These are phyloP conservation scores for Eulithis testata DNA, from an alignment of 2,888 invertebrate genomes.

Conservation along the genomic window DNA sequence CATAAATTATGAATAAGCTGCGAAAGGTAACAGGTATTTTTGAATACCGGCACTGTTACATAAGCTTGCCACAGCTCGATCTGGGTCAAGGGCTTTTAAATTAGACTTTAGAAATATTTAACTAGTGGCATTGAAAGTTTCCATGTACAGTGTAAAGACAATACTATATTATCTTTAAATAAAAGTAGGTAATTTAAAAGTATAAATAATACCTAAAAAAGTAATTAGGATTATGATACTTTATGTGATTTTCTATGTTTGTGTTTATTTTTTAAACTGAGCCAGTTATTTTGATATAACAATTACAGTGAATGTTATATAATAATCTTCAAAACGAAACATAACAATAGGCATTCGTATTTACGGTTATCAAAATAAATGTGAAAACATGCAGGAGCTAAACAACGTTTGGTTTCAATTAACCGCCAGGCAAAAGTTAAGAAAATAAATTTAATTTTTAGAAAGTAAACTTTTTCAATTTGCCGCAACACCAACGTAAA, in stretches of 20 bases:
- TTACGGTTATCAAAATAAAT: background rate
- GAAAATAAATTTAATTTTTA: constrained; percentile 31
- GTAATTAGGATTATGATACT: no score
- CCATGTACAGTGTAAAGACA: background rate
- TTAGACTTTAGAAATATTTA: constrained; percentile 36
- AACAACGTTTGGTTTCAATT: constrained; percentile 31
- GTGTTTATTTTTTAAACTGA: no score
- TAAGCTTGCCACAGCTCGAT: constrained; percentile 29
- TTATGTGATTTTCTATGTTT: no score
- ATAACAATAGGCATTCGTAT: no score
- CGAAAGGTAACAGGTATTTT: constrained; percentile 40
- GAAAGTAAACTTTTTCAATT: constrained; percentile 44
- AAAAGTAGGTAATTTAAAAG: no score
- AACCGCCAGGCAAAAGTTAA: constrained; percentile 23
- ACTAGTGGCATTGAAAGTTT: constrained; percentile 39
- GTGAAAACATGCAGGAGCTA: constrained; percentile 11
- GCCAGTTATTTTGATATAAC: no score
- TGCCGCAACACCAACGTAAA: constrained; percentile 37
- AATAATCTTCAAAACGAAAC: no score
- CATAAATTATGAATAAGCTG: constrained; percentile 41
- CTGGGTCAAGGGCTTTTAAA: constrained; percentile 43
- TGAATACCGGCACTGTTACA: constrained; percentile 38
- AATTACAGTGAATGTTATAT: no score
- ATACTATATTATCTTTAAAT: no score
- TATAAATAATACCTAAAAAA: no score